A percentile compares a stretch with the other conserved stretches of the same genome.
phyloP scores from a whole-genome alignment of 2,797 vertebrate genomes.

The Chloroceryle amazona region DNA sequence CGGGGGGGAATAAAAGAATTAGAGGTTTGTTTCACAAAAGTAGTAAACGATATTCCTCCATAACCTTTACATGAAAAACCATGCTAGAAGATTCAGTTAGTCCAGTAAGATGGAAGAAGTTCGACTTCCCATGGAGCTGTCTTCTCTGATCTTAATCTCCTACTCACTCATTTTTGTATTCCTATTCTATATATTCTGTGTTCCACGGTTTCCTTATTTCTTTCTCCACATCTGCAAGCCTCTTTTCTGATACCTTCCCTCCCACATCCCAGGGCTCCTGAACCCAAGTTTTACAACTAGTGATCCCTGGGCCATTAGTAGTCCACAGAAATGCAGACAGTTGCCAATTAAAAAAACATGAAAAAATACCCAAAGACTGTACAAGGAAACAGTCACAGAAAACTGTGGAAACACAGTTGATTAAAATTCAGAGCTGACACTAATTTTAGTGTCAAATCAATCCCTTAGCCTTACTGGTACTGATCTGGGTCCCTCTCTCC shows the following conservation, averaged over 20 bases:
- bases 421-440: neutral
- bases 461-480: neutral
- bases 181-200: neutral
- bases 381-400: neutral
- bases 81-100: neutral
- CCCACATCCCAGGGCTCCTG: neutral
- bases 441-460: neutral
- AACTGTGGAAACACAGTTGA: neutral
- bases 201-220: neutral
- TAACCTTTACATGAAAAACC: neutral
- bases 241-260: neutral
- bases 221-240: neutral
- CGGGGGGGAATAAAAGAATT: no score
- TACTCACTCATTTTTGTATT: neutral
- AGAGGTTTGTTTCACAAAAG: neutral
- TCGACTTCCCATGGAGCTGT: neutral
- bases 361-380: neutral
- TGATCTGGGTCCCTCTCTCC: neutral
- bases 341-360: neutral
- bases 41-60: neutral
- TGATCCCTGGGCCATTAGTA: neutral
- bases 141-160: neutral
- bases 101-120: neutral
- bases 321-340: neutral
- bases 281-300: neutral